phyloP scores from a whole-genome alignment of 1,140 invertebrate species.

The Formica exsecta region DNA sequence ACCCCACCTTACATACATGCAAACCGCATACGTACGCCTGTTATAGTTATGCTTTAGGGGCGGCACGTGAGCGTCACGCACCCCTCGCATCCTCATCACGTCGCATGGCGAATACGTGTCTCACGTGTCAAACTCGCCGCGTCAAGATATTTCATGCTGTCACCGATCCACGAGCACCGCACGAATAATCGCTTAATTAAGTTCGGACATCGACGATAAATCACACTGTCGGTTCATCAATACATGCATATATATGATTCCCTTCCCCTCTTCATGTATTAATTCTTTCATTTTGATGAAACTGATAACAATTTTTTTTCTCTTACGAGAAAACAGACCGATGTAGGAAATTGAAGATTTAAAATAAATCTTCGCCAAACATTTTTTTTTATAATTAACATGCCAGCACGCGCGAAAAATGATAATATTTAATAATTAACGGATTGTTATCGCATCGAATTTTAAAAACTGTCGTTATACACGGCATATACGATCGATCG shows the following conservation, averaged over 20 bases:
- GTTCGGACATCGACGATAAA: conserved; percentile 20
- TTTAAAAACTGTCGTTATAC: neutral
- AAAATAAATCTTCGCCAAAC: too few species aligned
- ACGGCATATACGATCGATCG: neutral
- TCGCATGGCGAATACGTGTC: conserved; percentile 45
- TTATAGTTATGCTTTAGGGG: conserved; percentile 19
- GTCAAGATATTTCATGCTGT: conserved; percentile 46
- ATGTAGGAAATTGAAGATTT: too few species aligned
- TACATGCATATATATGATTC: neutral
- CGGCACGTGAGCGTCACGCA: conserved; percentile 16
- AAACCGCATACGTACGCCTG: conserved; percentile 21
- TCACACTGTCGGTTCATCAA: neutral
- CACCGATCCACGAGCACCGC: neutral
- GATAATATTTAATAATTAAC: neutral
- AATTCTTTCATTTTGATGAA: too few species aligned
- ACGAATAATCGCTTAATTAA: conserved; percentile 52
- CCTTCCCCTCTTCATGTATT: neutral
- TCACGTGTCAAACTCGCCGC: conserved; percentile 47
- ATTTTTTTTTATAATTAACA: neutral
- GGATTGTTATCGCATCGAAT: neutral
- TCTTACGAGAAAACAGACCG: too few species aligned
- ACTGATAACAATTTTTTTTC: too few species aligned
- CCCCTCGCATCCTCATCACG: conserved; percentile 19
- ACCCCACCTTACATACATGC: conserved; percentile 14
- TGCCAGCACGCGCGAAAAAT: too few species aligned